phyloP scores from a whole-genome alignment of 2,113 vertebrate species.

The Bos indicus region DNA sequence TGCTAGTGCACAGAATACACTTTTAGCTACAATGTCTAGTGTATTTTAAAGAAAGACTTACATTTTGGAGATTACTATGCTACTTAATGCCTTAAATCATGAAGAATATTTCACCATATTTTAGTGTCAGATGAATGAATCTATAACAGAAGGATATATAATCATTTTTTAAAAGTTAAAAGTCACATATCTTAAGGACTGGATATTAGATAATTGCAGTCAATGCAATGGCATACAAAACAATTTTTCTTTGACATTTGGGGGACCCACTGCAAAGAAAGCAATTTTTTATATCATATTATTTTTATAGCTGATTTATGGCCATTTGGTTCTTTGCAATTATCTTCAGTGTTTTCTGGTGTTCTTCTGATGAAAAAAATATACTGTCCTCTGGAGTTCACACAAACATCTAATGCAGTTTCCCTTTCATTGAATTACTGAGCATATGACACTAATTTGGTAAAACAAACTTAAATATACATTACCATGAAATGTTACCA shows the following conservation, averaged over 20 bases:
- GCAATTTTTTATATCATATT: neutral
- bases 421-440: neutral
- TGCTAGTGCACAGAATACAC: neutral
- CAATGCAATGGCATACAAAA: neutral
- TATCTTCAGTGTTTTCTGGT: neutral
- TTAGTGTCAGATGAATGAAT: neutral
- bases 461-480: neutral
- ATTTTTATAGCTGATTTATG: slow-evolving; percentile 24
- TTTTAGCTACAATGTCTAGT: neutral
- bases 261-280: neutral
- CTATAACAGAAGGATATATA: neutral
- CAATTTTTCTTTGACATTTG: neutral
- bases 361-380: neutral
- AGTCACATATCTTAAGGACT: neutral
- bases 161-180: neutral
- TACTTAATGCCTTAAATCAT: neutral
- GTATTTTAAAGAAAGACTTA: neutral
- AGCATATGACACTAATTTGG: neutral
- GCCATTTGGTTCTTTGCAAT: neutral
- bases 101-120: neutral
- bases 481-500: neutral
- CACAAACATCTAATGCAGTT: neutral
- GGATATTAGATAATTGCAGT: neutral
- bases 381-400: slow-evolving; percentile 1
- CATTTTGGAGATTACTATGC: neutral